Evolutionary conservation across 2,888 invertebrate genomes (phyloP).

Genomic region (Athalia circularis): DNA sequence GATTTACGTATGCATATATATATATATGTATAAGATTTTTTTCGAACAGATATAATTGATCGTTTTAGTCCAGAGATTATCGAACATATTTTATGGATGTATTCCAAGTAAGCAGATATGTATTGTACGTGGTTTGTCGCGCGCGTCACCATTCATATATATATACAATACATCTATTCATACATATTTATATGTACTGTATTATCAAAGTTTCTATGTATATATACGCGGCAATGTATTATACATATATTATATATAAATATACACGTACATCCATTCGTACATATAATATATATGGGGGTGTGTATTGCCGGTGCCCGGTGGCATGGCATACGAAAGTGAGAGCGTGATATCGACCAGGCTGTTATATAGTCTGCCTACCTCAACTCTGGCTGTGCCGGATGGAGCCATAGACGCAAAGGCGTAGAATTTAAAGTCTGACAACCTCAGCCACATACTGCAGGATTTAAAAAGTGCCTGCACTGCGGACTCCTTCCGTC

Average conservation of each 20-base stretch:
- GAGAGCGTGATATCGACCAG: slow-evolving; percentile 66
- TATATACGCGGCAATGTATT: not conserved
- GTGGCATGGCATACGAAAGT: slow-evolving; percentile 59
- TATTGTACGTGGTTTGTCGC: no score
- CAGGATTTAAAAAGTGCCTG: no score
- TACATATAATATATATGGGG: slow-evolving; percentile 42
- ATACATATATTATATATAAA: not conserved
- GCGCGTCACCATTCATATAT: no score
- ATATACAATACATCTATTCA: no score
- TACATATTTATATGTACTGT: not conserved
- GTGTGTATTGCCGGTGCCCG: not conserved
- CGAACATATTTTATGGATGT: no score
- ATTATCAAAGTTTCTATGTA: not conserved
- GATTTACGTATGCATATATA: not conserved
- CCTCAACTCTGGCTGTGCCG: slow-evolving; percentile 55
- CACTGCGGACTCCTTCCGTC: no score
- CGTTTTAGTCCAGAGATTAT: not conserved
- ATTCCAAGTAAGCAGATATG: no score
- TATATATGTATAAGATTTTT: not conserved
- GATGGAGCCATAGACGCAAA: slow-evolving; percentile 22
- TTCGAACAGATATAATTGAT: not conserved
- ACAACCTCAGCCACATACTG: no score
- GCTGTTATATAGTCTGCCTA: slow-evolving; percentile 58
- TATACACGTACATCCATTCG: not conserved
- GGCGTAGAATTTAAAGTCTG: slow-evolving; percentile 1